Evolutionary conservation across 1,140 invertebrate species (phyloP).

Genomic region (Gyrodactylus salaris): DNA sequence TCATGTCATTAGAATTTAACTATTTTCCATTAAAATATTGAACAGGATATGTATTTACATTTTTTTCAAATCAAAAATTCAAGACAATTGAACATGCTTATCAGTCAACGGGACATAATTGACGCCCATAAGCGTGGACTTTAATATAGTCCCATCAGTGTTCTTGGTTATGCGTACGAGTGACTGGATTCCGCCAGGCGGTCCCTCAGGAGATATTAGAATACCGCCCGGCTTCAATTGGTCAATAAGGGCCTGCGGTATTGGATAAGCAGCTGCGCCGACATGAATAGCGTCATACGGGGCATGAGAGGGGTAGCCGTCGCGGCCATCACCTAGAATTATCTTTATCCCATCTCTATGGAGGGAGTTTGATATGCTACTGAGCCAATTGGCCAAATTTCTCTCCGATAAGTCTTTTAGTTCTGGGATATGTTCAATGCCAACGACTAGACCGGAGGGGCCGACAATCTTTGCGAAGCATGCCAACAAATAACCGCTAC

Average conservation of each 20-base stretch:
- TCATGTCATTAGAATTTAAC: too few species aligned
- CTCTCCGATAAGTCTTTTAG: background rate
- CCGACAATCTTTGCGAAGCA: conserved; percentile 53
- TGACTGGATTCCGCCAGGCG: conserved; percentile 24
- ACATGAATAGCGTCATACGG: conserved; percentile 74
- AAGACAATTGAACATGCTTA: conserved; percentile 35
- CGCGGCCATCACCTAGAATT: conserved; percentile 42
- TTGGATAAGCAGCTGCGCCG: conserved; percentile 43
- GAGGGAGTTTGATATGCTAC: background rate
- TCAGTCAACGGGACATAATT: conserved; percentile 84
- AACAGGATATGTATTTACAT: too few species aligned
- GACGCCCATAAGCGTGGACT: conserved; percentile 56
- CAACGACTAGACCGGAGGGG: conserved; percentile 7
- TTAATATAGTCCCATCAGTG: conserved; percentile 36
- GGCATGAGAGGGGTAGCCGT: conserved; percentile 33
- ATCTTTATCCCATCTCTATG: conserved; percentile 12
- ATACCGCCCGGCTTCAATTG: conserved; percentile 46
- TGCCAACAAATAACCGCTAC: conserved; percentile 69
- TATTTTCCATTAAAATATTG: too few species aligned
- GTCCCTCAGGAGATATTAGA: conserved; percentile 57
- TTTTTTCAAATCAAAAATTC: too few species aligned
- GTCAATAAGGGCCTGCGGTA: conserved; percentile 35
- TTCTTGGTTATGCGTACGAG: conserved; percentile 38
- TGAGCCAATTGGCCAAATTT: background rate
- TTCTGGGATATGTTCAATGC: conserved; percentile 1